Base-by-base conservation (phyloP, 2,113 vertebrate genomes). In the Porphyrio hochstetteri region DNA sequence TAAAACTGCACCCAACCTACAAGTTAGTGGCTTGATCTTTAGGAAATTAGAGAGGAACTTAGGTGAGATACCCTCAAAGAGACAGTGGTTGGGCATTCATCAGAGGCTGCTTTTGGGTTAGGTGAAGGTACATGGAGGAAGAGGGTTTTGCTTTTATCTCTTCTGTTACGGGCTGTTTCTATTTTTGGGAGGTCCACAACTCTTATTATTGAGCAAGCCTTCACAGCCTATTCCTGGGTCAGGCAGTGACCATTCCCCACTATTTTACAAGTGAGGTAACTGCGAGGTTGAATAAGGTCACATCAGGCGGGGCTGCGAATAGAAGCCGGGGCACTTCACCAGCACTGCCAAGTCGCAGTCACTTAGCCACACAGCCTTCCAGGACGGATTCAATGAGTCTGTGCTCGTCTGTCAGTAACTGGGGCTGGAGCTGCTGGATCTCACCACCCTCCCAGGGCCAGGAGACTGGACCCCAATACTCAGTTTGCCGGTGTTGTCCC, bases 341-440 rank as follows among this genome's bases (percentile, higher is more conserved):
- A 79, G 70, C 81, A 84, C 86, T 96, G 96, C 93, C 96, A 97
- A 96, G 80, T 92, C 3, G 11, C 96, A 95, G 86, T 95, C 96
- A 97, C 92, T 97, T 96, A 97, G 96, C 95, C 96, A 96, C 92
- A 87, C 40, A 95, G 93, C 91, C 93, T 96, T 96, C 92, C 95
- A 96, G 95, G 77, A 87, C 5, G 15, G 92, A 85, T 76, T 46
- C 8, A 5, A 87, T 92, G 89, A 82, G 86, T 63, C 90, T 76
- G 10, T 69, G 78, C 90, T 69, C 69, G 33, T 91, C 86, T 92
- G 81, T 84, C 91, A 79, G 74, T 85, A 59, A 57, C 40, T 77
- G 88, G 52, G 15, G n/a, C 77, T 40, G 28, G 74, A 52, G 69
- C 64, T 86, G 55, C 80, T 78, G 67, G 31, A 72, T 53, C 86